Percentiles rank a stretch among this genome's conserved stretches.
These are phyloP conservation scores for Pitangus sulphuratus DNA, from an alignment of 2,797 vertebrate genomes.

Conservation along the genomic window DNA sequence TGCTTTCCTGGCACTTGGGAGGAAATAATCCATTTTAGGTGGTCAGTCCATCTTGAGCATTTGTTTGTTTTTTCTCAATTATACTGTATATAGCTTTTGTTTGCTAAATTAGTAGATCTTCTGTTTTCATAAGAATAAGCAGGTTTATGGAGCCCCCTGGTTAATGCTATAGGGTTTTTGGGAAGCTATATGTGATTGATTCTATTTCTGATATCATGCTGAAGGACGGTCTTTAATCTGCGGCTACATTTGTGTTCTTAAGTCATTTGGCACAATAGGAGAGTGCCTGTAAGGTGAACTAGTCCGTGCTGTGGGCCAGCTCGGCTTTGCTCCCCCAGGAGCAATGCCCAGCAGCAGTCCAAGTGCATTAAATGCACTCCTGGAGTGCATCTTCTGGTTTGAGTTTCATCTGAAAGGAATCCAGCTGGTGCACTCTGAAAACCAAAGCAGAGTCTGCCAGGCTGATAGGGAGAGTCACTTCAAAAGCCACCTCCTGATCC, in stretches of 20 bases:
- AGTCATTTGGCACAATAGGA: neutral
- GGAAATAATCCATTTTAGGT: neutral
- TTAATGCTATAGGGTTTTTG: neutral
- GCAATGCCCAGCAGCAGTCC: neutral
- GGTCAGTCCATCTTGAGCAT: neutral
- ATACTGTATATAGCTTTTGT: neutral
- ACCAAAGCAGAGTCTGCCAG: neutral
- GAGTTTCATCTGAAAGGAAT: slow-evolving; percentile 14
- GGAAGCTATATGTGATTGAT: neutral
- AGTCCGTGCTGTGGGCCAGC: fast-evolving
- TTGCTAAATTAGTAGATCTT: neutral
- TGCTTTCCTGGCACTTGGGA: neutral
- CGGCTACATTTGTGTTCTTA: neutral
- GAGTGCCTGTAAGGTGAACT: neutral
- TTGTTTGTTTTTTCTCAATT: neutral
- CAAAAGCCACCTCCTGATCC: neutral
- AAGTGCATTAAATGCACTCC: neutral
- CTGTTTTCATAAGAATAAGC: neutral
- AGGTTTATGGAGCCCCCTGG: neutral
- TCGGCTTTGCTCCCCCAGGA: neutral
- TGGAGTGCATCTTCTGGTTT: neutral
- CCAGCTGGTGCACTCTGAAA: neutral
- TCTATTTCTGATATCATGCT: neutral
- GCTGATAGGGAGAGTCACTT: neutral
- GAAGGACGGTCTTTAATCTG: neutral